Evolutionary conservation across 1,140 invertebrate genomes (phyloP).

Genomic region (Thalassaphorura encarpata): DNA sequence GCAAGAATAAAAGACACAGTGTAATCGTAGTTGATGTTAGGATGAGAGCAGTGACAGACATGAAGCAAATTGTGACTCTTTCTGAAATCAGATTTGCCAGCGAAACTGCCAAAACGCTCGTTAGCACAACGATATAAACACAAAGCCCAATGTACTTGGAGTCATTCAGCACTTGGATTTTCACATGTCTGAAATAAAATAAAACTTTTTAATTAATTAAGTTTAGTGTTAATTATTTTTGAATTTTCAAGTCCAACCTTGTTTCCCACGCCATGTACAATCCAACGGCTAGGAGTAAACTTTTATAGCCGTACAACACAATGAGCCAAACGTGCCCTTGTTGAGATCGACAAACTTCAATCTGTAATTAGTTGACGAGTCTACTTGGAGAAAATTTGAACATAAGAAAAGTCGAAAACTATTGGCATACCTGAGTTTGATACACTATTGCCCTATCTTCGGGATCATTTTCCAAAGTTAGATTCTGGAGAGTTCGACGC

Average conservation of each 20-base stretch:
- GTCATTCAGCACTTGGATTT: constrained; percentile 93
- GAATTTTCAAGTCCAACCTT: too few relatives aligned
- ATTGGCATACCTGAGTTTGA: constrained; percentile 60
- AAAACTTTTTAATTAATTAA: constrained; percentile 1
- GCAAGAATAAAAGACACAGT: constrained; percentile 73
- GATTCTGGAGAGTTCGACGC: constrained; percentile 67
- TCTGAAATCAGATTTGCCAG: constrained; percentile 75
- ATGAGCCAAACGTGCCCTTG: constrained; percentile 78
- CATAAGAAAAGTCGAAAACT: not conserved
- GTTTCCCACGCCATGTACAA: constrained; percentile 99
- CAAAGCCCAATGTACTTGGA: constrained; percentile 92
- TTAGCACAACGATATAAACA: constrained; percentile 84
- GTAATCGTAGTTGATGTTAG: constrained; percentile 75
- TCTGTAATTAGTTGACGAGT: constrained; percentile 47
- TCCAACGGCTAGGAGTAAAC: constrained; percentile 70
- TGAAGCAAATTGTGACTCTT: constrained; percentile 68
- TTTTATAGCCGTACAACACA: constrained; percentile 80
- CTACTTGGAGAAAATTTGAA: too few relatives aligned
- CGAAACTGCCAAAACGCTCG: constrained; percentile 70
- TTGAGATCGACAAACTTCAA: constrained; percentile 74
- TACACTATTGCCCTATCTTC: constrained; percentile 69
- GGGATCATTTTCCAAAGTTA: constrained; percentile 65
- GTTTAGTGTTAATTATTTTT: too few relatives aligned
- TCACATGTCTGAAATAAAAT: constrained; percentile 61
- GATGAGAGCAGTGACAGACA: constrained; percentile 70